These are phyloP conservation scores for Galerucella pusilla DNA, from an alignment of 2,888 invertebrate genomes.

Conservation along the genomic window DNA sequence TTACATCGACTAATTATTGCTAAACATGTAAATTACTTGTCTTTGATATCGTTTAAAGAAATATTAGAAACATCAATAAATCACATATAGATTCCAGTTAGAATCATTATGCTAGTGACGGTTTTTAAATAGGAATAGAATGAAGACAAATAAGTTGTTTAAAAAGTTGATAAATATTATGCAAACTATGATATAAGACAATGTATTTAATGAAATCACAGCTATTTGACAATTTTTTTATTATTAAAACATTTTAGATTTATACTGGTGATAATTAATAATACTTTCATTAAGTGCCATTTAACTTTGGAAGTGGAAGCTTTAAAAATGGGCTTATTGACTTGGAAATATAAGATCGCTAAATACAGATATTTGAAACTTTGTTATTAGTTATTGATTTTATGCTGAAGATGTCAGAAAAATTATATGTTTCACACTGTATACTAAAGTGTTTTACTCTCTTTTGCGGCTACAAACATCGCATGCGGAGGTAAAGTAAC, in stretches of 20 bases:
- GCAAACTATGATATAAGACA: not conserved
- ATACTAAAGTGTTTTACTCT: too few relatives aligned
- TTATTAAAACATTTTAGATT: not conserved
- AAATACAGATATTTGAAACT: too few relatives aligned
- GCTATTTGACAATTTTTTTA: not conserved
- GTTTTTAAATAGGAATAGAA: not conserved
- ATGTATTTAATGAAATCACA: not conserved
- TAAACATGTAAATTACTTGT: not conserved
- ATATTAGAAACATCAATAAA: conserved; percentile 1
- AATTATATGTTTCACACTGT: too few relatives aligned
- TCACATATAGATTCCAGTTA: not conserved
- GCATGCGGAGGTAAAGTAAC: too few relatives aligned
- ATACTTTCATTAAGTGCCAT: too few relatives aligned
- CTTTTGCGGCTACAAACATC: too few relatives aligned
- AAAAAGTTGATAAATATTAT: conserved; percentile 6
- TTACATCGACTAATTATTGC: not conserved
- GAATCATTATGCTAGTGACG: not conserved
- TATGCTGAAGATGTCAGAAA: too few relatives aligned
- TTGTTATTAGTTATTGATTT: too few relatives aligned
- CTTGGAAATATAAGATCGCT: too few relatives aligned
- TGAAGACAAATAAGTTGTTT: not conserved
- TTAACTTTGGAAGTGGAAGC: too few relatives aligned
- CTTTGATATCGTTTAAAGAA: not conserved
- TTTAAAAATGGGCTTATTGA: too few relatives aligned
- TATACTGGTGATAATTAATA: too few relatives aligned